Base-by-base conservation (phyloP, 2,113 vertebrate genomes). In the Odocoileus hemionus region DNA sequence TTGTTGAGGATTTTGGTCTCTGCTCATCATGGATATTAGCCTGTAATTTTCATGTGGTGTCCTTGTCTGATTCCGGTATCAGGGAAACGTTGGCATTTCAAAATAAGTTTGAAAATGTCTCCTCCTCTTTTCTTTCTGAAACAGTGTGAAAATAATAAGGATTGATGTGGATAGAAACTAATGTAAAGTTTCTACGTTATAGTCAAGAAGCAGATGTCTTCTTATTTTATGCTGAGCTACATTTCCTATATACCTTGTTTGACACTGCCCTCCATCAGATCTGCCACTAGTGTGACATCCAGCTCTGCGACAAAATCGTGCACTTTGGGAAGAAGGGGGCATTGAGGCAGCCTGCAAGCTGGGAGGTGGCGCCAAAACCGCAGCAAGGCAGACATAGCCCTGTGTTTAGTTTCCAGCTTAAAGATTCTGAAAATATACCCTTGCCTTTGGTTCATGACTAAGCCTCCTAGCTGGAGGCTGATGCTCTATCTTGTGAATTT, bases 391-490 rank as follows among this genome's bases (percentile, higher is more conserved):
- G 99, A 99, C 96, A 98, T 99, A 91, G 99, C 99, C 98, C 98
- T 99, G 96, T 99, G 99, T 98, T 98, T 99, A 93, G 99, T 99
- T 89, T 99, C 99, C 97, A 99, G 99, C 97, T 98, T 99, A 95
- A 99, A 99, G 99, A 99, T 99, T 80, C 98, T 99, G 93, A 99
- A 99, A 99, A 99, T 83, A 93, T 99, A 99, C 19, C 98, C 99
- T 0, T 99, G 98, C 61, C 98, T 99, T 13, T 99, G 99, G 99
- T 99, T 98, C 97, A 99, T 99, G 99, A 99, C 99, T 95, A 99
- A 99, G 97, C 99, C 99, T 2, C 99, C 99, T 0, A 96, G 92
- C 6, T 99, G 98, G 67, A 99, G 99, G 26, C 99, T 99, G 5
- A 99, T 99, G 94, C 99, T 99, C 9, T 99, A 99, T 58, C 99